Conservation (phyloP, 35 echinoderm and acorn worm species). For the Heliocidaris tuberculata region DNA sequence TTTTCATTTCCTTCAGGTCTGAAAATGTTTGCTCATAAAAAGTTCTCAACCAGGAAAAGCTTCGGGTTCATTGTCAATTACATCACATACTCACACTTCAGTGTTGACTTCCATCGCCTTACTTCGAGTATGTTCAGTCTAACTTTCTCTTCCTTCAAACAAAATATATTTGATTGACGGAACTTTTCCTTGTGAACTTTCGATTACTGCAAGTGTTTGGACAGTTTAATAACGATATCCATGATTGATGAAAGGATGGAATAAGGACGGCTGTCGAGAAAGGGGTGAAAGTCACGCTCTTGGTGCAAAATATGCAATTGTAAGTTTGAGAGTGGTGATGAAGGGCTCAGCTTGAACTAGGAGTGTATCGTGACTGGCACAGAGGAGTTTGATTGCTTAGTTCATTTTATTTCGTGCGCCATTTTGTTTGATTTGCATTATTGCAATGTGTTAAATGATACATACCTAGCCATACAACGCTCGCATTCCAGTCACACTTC, state of each 20-base stretch:
- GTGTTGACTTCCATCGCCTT: neutral
- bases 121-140: neutral
- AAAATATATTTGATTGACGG: slow-evolving; percentile 23
- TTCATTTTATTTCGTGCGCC: slow-evolving; percentile 10
- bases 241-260: slow-evolving; percentile 20
- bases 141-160: slow-evolving; percentile 1
- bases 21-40: slow-evolving; percentile 13
- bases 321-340: slow-evolving; percentile 1
- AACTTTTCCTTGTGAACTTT: slow-evolving; percentile 29
- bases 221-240: slow-evolving; percentile 26
- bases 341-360: neutral
- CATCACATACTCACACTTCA: slow-evolving; percentile 6
- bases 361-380: neutral
- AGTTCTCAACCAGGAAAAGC: neutral
- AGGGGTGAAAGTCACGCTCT: slow-evolving; percentile 30
- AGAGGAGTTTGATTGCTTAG: neutral
- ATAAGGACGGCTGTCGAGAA: neutral
- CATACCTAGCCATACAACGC: neutral
- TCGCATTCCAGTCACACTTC: neutral
- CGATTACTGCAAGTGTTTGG: slow-evolving; percentile 27
- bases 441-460: slow-evolving; percentile 18
- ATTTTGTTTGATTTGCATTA: slow-evolving; percentile 19
- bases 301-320: neutral
- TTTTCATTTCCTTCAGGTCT: neutral
- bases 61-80: neutral